phyloP scores from a whole-genome alignment of 2,888 invertebrate genomes.

The Embidobia sp. region DNA sequence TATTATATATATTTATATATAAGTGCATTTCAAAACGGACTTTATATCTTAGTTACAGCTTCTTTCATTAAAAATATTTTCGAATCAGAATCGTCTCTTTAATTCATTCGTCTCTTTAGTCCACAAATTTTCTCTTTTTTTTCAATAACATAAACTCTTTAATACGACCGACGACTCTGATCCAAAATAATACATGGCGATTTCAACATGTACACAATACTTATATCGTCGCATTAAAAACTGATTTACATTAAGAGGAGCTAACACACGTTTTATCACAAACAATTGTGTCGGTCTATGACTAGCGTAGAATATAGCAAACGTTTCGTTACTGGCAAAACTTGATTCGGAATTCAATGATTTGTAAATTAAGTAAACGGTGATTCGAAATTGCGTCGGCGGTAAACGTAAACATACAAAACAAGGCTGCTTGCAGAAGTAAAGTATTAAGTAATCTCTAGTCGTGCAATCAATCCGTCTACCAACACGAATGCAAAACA shows the following conservation, averaged over 20 bases:
- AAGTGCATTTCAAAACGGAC: slow-evolving; percentile 12
- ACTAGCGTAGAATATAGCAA: slow-evolving; percentile 32
- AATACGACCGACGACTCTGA: too few relatives aligned
- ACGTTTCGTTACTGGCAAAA: slow-evolving; percentile 12
- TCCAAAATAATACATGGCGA: background rate
- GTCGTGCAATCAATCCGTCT: background rate
- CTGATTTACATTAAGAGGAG: slow-evolving; percentile 5
- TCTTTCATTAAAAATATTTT: background rate
- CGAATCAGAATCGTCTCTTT: background rate
- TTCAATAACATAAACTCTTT: too few relatives aligned
- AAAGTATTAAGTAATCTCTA: background rate
- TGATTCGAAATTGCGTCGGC: slow-evolving; percentile 1
- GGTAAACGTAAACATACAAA: too few relatives aligned
- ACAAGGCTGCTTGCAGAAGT: background rate
- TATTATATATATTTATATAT: slow-evolving; percentile 1
- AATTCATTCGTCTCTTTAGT: too few relatives aligned
- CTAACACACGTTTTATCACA: slow-evolving; percentile 23
- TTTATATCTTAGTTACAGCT: background rate
- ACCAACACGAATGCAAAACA: too few relatives aligned
- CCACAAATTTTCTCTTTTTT: too few relatives aligned
- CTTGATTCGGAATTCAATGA: slow-evolving; percentile 1
- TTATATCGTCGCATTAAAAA: background rate
- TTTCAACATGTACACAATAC: background rate
- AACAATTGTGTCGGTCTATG: slow-evolving; percentile 17
- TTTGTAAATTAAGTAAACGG: slow-evolving; percentile 7